These are phyloP conservation scores for Phortica okadai DNA, from an alignment of 2,888 invertebrate species.

Conservation along the genomic window DNA sequence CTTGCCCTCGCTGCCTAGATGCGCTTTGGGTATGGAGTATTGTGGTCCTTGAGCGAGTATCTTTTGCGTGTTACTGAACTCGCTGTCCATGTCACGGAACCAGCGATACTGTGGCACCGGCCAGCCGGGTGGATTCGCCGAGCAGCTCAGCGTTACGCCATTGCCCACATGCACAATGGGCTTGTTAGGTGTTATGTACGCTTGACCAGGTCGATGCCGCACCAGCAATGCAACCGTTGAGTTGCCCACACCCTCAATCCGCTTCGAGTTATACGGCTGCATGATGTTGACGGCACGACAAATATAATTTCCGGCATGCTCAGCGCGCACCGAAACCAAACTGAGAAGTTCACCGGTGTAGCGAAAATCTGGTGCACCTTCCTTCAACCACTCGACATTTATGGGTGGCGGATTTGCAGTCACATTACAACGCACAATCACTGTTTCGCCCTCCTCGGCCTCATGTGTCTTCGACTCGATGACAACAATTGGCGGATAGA, in stretches of 20 bases:
- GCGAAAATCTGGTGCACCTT: constrained; percentile 89
- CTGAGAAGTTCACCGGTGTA: constrained; percentile 87
- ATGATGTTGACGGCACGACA: constrained; percentile 92
- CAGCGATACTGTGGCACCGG: constrained; percentile 93
- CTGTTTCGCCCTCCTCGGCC: constrained; percentile 90
- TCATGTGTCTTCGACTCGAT: constrained; percentile 89
- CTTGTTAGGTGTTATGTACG: constrained; percentile 88
- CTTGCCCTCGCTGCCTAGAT: constrained; percentile 89
- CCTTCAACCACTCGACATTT: constrained; percentile 91
- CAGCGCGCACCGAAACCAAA: constrained; percentile 87
- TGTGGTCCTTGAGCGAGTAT: constrained; percentile 88
- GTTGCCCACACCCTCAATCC: constrained; percentile 86
- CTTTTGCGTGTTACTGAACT: constrained; percentile 78
- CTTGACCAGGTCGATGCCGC: constrained; percentile 91
- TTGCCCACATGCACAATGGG: constrained; percentile 91
- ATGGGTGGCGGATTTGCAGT: constrained; percentile 90
- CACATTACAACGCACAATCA: constrained; percentile 90
- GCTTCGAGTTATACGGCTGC: constrained; percentile 83
- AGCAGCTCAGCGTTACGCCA: constrained; percentile 90
- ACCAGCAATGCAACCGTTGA: constrained; percentile 90
- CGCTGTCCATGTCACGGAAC: constrained; percentile 86
- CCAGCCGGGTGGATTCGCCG: constrained; percentile 92
- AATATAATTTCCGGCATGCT: constrained; percentile 91
- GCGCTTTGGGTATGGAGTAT: constrained; percentile 90
- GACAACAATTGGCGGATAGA: constrained; percentile 88